Base-by-base conservation (phyloP, 1,140 invertebrate genomes). In the Xylocopa sonorina region DNA sequence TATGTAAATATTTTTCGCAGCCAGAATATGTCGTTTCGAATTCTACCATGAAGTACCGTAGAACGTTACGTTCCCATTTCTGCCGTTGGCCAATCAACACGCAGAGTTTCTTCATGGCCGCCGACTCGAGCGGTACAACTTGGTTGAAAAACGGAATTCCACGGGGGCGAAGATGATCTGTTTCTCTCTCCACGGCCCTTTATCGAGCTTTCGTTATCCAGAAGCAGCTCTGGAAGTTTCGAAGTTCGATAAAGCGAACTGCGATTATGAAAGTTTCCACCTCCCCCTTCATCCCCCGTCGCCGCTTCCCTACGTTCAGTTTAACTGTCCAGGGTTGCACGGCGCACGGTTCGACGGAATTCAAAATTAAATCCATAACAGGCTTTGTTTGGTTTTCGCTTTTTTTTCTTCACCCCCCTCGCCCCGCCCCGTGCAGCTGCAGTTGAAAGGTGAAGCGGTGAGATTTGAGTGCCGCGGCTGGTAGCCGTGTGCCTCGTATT, bases 341-440 rank as follows among this genome's bases (percentile, higher is more conserved):
- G 66, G 27, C 38, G 27, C 48, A 58, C 72, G 51, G 21, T 53
- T 57, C 57, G 50, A 57, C 67, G 58, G 77, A 46, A 73, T 81
- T 78, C 43, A 58, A 80, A 80, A 80, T 79, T 74, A 82, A 82
- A 79, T 82, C 79, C 69, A 74, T 79, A 78, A 82, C 43, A 73
- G 69, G 50, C 66, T 50, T 69, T 57, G 64, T 58, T 58, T 77
- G 64, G 41, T n/a, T 58, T 68, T 78, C 21, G 34, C 27, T 24
- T 27, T n/a, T 60, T 34, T 63, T 50, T 51, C 46, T 57, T 41
- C 10, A 29, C 3, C 38, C 27, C 16, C 5, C 4, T 7, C 51
- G 1, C 0, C 18, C 34, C 10, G 10, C 0, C 32, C 16, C 12
- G 27, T 50, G 24, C 74, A 68, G 74, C 51, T 76, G 64, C 75